These are phyloP conservation scores for Heliopora coerulea DNA, from an alignment of 92 coral and sea anemone species.

Conservation along the genomic window DNA sequence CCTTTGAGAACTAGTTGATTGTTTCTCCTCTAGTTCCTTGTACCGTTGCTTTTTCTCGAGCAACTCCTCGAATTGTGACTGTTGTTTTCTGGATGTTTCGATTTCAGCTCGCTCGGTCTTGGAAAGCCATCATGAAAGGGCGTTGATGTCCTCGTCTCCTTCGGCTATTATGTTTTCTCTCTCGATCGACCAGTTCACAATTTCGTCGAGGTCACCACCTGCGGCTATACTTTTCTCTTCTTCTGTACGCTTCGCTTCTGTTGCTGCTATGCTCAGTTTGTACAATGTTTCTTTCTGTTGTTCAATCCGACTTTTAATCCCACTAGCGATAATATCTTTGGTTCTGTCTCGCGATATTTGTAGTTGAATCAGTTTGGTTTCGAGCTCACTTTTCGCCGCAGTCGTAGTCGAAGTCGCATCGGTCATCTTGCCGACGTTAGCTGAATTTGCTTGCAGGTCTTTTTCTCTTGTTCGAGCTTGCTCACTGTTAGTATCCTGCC, in stretches of 20 bases:
- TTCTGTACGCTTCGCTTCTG: too few relatives aligned
- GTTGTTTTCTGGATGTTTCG: slow-evolving; percentile 35
- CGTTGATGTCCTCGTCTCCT: slow-evolving; percentile 34
- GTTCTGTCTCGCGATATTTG: slow-evolving; percentile 35
- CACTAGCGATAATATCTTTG: slow-evolving; percentile 17
- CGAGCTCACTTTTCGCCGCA: slow-evolving; percentile 31
- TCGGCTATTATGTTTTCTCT: slow-evolving; percentile 26
- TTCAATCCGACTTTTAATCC: slow-evolving; percentile 31
- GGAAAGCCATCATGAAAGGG: slow-evolving; percentile 16
- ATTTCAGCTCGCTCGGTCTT: slow-evolving; percentile 35
- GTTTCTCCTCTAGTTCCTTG: slow-evolving; percentile 36
- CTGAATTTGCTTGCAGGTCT: too few relatives aligned
- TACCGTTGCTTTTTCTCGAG: slow-evolving; percentile 24
- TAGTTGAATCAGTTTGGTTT: slow-evolving; percentile 40
- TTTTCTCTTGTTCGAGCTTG: too few relatives aligned
- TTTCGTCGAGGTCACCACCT: slow-evolving; percentile 22
- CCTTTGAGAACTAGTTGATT: background rate
- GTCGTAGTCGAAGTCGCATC: too few relatives aligned
- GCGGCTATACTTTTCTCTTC: slow-evolving; percentile 27
- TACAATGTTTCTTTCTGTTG: background rate
- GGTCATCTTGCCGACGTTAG: too few relatives aligned
- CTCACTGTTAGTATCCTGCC: too few relatives aligned
- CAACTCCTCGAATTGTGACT: slow-evolving; percentile 32
- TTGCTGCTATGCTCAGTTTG: background rate
- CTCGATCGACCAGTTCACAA: slow-evolving; percentile 22